These are phyloP conservation scores for Eulithis prunata DNA, from an alignment of 2,888 invertebrate species.

Conservation along the genomic window DNA sequence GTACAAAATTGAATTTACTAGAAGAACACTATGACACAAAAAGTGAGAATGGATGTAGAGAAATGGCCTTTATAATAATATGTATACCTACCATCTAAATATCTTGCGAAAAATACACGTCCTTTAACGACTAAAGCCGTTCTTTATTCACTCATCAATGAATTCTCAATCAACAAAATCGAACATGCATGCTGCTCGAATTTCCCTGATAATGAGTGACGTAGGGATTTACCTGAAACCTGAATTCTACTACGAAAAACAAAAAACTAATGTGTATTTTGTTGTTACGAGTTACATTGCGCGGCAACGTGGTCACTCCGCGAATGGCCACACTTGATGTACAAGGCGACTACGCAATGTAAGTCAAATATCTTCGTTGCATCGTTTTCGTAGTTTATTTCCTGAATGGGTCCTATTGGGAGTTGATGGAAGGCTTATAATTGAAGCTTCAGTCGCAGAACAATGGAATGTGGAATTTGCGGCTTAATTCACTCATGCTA, in stretches of 20 bases:
- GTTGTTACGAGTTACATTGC: too few relatives aligned
- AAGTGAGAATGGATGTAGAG: too few relatives aligned
- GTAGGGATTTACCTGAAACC: constrained; percentile 1
- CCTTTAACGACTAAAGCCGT: background rate
- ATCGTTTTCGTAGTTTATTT: too few relatives aligned
- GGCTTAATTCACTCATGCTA: background rate
- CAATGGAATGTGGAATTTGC: constrained; percentile 3
- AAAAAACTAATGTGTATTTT: too few relatives aligned
- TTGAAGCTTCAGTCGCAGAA: constrained; percentile 14
- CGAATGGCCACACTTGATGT: too few relatives aligned
- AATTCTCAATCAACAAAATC: background rate
- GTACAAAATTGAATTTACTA: too few relatives aligned
- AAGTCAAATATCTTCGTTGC: too few relatives aligned
- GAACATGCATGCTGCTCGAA: constrained; percentile 1
- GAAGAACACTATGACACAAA: too few relatives aligned
- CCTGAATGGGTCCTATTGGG: background rate
- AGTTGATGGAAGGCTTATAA: constrained; percentile 20
- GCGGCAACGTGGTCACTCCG: too few relatives aligned
- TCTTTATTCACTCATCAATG: background rate
- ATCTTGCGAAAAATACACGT: background rate
- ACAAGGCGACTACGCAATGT: too few relatives aligned
- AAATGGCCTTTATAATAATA: too few relatives aligned
- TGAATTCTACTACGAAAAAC: background rate
- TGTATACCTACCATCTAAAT: too few relatives aligned
- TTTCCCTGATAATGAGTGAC: constrained; percentile 18